Conservation (phyloP, 2,797 vertebrate genomes). For the Heterohyrax brucei region DNA sequence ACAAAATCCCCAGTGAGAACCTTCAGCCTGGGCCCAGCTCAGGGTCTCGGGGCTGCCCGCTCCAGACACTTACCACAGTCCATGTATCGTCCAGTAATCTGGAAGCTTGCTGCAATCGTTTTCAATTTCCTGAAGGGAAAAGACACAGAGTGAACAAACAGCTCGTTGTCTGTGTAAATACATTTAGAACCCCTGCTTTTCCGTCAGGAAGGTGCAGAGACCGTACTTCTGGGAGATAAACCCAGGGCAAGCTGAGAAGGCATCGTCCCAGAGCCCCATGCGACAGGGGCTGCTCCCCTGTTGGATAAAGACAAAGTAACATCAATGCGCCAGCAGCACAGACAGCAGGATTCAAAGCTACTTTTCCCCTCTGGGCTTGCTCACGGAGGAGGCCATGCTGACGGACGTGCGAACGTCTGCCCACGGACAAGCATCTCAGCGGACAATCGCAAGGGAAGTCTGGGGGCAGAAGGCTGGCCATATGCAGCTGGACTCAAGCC, state of each 20-base stretch:
- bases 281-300: rapidly evolving
- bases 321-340: too few species aligned
- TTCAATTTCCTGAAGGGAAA: conserved; percentile 27
- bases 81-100: conserved; percentile 85
- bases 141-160: background rate
- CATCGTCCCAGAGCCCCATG: rapidly evolving
- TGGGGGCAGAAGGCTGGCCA: background rate
- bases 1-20: background rate
- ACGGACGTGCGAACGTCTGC: background rate
- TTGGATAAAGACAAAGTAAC: too few species aligned
- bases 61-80: conserved; percentile 77
- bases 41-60: rapidly evolving
- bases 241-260: rapidly evolving
- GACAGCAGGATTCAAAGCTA: background rate
- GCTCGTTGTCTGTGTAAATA: background rate
- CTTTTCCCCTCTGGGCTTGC: background rate
- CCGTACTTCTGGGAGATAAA: too few species aligned
- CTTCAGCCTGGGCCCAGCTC: too few species aligned
- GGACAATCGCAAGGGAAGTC: too few species aligned
- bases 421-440: background rate
- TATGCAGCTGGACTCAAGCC: background rate
- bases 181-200: background rate
- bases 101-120: conserved; percentile 64
- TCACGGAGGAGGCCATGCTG: background rate
- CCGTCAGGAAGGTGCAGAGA: background rate